Percentiles rank a stretch among this genome's conserved stretches.
Evolutionary conservation across 2,797 vertebrate species (phyloP).

Genomic region (Myripristis jacobus): DNA sequence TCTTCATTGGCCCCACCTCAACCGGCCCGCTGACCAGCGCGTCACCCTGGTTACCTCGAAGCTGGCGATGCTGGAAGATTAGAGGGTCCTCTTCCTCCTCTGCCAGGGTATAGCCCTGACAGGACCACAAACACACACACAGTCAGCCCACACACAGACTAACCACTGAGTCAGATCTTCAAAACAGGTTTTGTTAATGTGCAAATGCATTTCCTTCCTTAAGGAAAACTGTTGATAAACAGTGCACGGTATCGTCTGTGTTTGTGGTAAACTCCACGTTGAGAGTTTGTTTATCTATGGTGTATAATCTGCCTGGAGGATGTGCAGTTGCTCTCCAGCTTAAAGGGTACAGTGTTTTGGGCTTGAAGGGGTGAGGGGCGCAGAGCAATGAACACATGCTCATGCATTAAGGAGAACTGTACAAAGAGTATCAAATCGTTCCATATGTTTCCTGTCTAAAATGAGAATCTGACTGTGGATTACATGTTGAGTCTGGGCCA

Average conservation of each 20-base stretch:
- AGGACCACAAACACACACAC: constrained; percentile 50
- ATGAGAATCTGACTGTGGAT: not conserved
- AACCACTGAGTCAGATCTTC: constrained; percentile 30
- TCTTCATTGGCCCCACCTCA: constrained; percentile 98
- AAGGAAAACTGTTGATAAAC: constrained; percentile 62
- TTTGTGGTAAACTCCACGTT: constrained; percentile 29
- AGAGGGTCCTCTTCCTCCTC: constrained; percentile 97
- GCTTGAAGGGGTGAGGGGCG: not conserved
- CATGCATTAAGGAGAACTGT: constrained; percentile 9
- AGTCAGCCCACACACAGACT: constrained; percentile 60
- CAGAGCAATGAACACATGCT: not conserved
- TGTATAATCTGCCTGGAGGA: constrained; percentile 17
- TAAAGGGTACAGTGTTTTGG: not conserved
- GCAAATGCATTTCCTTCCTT: constrained; percentile 51
- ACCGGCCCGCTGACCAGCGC: constrained; percentile 90
- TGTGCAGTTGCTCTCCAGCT: constrained; percentile 12
- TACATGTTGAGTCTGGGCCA: not conserved
- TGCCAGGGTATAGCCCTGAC: constrained; percentile 95
- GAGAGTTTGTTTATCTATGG: constrained; percentile 34
- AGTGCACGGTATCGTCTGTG: constrained; percentile 29
- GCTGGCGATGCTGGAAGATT: constrained; percentile 94
- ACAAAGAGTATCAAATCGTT: not conserved
- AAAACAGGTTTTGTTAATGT: constrained; percentile 54
- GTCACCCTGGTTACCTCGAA: constrained; percentile 91
- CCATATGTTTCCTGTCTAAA: not conserved